These are phyloP conservation scores for Aythya baeri DNA, from an alignment of 2,113 vertebrate genomes.

Conservation along the genomic window DNA sequence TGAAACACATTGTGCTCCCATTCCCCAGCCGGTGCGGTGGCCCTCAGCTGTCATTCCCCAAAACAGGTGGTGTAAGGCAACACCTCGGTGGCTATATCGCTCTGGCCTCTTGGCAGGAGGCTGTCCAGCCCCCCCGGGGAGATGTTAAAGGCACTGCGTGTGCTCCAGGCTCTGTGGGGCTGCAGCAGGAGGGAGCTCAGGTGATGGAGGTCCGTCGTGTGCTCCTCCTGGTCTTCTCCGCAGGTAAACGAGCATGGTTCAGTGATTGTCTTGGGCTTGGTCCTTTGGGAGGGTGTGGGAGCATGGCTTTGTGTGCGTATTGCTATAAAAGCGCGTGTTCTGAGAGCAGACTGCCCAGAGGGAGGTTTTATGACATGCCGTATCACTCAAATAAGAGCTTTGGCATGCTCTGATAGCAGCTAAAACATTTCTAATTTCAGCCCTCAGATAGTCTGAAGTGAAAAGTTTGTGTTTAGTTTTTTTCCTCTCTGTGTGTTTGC, in stretches of 20 bases:
- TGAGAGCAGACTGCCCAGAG: background rate
- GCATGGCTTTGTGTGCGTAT: background rate
- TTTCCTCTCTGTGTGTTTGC: background rate
- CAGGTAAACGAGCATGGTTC: slow-evolving; percentile 60
- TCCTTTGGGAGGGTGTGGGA: background rate
- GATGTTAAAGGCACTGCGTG: background rate
- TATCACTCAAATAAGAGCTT: background rate
- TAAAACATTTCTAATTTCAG: background rate
- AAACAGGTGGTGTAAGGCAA: slow-evolving; percentile 78
- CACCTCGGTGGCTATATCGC: background rate
- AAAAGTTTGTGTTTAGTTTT: background rate
- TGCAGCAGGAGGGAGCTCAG: background rate
- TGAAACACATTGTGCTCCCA: slow-evolving; percentile 3
- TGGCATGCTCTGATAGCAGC: background rate
- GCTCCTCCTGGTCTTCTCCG: slow-evolving; percentile 57
- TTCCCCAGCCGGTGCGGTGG: background rate
- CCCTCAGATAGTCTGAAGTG: background rate
- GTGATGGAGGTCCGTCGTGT: background rate
- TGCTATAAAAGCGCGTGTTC: rapidly evolving
- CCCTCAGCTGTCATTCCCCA: slow-evolving; percentile 73
- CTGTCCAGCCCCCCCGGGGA: background rate
- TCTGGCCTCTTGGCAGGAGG: background rate
- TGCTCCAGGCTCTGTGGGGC: rapidly evolving
- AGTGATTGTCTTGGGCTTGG: background rate
- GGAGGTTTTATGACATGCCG: background rate